Evolutionary conservation across 1,140 invertebrate species (phyloP), one percentile per base, ranked within the genome.

Genomic region (Drosophila setifemur): DNA sequence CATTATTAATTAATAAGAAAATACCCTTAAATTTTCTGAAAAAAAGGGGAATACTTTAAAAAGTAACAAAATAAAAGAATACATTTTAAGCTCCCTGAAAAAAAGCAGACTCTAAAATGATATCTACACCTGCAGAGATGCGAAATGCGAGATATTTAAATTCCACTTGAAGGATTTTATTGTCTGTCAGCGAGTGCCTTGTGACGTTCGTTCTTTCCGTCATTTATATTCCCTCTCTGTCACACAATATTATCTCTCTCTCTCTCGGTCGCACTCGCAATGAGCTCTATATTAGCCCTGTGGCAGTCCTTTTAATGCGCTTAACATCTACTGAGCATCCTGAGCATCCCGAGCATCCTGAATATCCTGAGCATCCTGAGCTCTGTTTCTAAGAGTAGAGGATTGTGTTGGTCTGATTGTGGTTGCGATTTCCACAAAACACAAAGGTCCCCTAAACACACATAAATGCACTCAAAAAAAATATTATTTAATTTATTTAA

Each of bases 251-350:
- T 11, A 33, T 8, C 9, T 37, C 8, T 35, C 16, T 37, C 16
- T 37, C 9, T 37, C 8, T 35, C 16, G 14, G 14, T 37, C 16
- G 33, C 26, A 29, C 21, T 23, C 14, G 7, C 16, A 43, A 9
- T 4, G 14, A 18, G 28, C 23, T 33, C 12, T 23, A 70, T 70
- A 70, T 70, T 70, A 44, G 64, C 66, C 53, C 50, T 29, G 44
- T 61, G 49, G 55, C 67, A 71, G 50, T 71, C 35, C 44, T 31
- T 60, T 61, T 71, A 82, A 79, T 76, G 58, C 66, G 66, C 77
- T 74, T 74, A 70, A 43, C 52, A 73, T 73, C 66, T 31, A 61
- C 55, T 40, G 54, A 61, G 54, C 33, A 40, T 48, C 43, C 55
- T 29, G 33, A 60, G 57, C 37, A 28, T 45, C 23, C 43, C 26